Conservation (phyloP, 2,888 invertebrate genomes). For the Agrochola lota region DNA sequence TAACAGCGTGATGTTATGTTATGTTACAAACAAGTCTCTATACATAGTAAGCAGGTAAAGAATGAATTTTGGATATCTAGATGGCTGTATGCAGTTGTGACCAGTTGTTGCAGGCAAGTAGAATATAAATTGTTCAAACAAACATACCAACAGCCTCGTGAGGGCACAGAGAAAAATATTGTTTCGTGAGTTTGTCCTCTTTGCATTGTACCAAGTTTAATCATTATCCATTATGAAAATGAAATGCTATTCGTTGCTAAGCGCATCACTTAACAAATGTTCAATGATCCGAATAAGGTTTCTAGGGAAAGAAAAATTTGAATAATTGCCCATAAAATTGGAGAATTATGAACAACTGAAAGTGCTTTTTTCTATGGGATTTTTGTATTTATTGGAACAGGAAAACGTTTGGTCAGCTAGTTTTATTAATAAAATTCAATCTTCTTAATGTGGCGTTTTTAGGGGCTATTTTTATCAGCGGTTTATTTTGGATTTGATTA, state of each 20-base stretch:
- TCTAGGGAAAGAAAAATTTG: too few species aligned
- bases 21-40: not conserved
- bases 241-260: too few species aligned
- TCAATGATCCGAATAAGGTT: too few species aligned
- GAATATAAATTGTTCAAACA: not conserved
- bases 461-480: not conserved
- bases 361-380: too few species aligned
- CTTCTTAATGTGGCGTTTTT: too few species aligned
- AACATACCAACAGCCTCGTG: not conserved
- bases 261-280: too few species aligned
- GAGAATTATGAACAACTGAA: too few species aligned
- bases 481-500: slow-evolving; percentile 3
- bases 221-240: not conserved
- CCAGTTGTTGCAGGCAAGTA: not conserved
- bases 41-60: not conserved
- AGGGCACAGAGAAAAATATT: slow-evolving; percentile 3
- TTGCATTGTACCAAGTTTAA: not conserved
- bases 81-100: not conserved
- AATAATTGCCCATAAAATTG: too few species aligned
- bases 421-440: not conserved
- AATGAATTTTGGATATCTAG: not conserved
- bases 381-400: too few species aligned
- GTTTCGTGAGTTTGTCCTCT: not conserved
- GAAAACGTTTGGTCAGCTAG: too few species aligned
- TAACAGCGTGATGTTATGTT: too few species aligned